phyloP scores from a whole-genome alignment of 1,140 invertebrate genomes.

The Meloidogyne hapla region DNA sequence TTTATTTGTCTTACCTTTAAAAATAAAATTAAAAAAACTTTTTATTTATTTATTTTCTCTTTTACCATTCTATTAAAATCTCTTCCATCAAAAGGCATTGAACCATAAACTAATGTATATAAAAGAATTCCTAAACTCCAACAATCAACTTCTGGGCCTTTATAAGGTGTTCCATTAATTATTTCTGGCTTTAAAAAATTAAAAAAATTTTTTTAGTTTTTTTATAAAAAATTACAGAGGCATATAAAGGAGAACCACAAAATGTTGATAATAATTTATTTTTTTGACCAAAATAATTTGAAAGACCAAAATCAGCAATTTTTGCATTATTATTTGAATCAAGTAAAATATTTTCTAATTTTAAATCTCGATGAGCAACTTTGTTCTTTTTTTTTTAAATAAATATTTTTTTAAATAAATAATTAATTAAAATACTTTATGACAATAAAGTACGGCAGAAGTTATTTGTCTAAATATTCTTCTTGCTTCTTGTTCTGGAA shows the following conservation, averaged over 20 bases:
- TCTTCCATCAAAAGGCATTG: conserved; percentile 98
- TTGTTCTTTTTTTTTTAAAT: conserved; percentile 74
- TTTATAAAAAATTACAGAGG: conserved; percentile 71
- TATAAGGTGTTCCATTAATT: conserved; percentile 92
- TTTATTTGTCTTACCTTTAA: conserved; percentile 85
- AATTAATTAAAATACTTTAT: conserved; percentile 72
- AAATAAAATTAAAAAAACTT: neutral
- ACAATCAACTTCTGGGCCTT: conserved; percentile 78
- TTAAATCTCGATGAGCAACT: conserved; percentile 85
- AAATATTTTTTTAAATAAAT: neutral
- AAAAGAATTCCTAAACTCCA: conserved; percentile 96
- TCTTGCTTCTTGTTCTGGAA: conserved; percentile 86
- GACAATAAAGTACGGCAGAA: conserved; percentile 95
- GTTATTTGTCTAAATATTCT: conserved; percentile 94
- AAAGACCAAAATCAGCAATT: conserved; percentile 97
- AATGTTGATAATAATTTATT: conserved; percentile 79
- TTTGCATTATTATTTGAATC: conserved; percentile 93
- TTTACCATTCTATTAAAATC: conserved; percentile 94
- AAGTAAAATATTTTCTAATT: conserved; percentile 95
- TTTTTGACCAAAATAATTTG: conserved; percentile 91
- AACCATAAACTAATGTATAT: conserved; percentile 95
- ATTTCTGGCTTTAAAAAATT: conserved; percentile 77
- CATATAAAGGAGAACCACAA: conserved; percentile 95
- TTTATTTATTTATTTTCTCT: conserved; percentile 69
- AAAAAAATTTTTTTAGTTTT: neutral